A percentile compares a stretch with the other conserved stretches of the same genome.
These are phyloP conservation scores for Eutrigla gurnardus DNA, from an alignment of 2,797 vertebrate genomes.

Conservation along the genomic window DNA sequence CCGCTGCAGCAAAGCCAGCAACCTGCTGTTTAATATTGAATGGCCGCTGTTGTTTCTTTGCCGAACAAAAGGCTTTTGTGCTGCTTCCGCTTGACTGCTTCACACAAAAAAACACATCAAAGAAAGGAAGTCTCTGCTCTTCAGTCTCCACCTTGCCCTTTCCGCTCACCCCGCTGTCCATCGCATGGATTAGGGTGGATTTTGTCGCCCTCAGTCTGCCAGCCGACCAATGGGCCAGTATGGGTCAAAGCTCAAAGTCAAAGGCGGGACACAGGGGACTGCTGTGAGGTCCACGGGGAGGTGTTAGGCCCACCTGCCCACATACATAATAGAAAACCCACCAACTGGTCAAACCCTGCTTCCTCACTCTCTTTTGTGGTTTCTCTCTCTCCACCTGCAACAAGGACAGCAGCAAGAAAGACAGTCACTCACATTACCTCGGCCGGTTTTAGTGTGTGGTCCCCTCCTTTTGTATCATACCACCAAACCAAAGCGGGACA, in stretches of 20 bases:
- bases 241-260: constrained; percentile 69
- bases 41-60: constrained; percentile 44
- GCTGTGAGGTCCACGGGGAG: constrained; percentile 47
- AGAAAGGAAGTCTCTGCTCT: constrained; percentile 36
- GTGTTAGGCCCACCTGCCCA: constrained; percentile 51
- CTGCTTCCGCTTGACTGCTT: constrained; percentile 63
- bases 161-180: constrained; percentile 34
- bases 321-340: constrained; percentile 75
- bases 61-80: constrained; percentile 69
- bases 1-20: constrained; percentile 38
- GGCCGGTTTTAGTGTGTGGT: background rate
- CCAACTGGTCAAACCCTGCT: constrained; percentile 47
- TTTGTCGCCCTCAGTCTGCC: constrained; percentile 19
- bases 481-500: background rate
- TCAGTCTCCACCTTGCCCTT: constrained; percentile 33
- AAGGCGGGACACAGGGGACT: constrained; percentile 50
- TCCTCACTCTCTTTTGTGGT: constrained; percentile 10
- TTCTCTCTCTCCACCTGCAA: constrained; percentile 10
- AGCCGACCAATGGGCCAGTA: constrained; percentile 24
- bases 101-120: constrained; percentile 60
- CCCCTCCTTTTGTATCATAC: background rate
- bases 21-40: constrained; percentile 74
- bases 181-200: constrained; percentile 29
- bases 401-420: constrained; percentile 1
- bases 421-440: constrained; percentile 9